phyloP scores from a whole-genome alignment of 1,140 invertebrate genomes.

The Drosophila sturtevanti region DNA sequence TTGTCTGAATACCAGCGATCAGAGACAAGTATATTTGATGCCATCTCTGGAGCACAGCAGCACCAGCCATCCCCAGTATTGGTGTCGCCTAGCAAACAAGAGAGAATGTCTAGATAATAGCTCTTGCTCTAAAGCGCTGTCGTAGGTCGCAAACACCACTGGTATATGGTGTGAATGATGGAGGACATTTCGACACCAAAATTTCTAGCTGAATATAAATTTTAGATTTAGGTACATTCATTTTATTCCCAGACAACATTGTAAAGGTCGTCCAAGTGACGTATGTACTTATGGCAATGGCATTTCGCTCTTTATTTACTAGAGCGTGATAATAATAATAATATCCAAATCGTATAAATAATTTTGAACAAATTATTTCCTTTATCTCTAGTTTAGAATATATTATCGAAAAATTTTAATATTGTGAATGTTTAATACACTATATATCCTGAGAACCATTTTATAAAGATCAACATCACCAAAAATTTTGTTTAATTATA shows the following conservation, averaged over 20 bases:
- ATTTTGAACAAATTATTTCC: slow-evolving; percentile 48
- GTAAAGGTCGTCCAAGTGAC: slow-evolving; percentile 8
- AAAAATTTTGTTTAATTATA: no score
- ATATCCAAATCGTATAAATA: slow-evolving; percentile 17
- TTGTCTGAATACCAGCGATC: slow-evolving; percentile 86
- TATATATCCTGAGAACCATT: background rate
- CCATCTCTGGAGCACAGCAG: slow-evolving; percentile 53
- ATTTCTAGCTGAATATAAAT: background rate
- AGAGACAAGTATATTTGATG: slow-evolving; percentile 83
- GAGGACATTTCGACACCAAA: background rate
- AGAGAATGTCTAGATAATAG: slow-evolving; percentile 54
- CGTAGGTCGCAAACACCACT: background rate
- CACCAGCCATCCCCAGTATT: slow-evolving; percentile 55
- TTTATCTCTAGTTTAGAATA: slow-evolving; percentile 23
- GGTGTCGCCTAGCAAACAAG: slow-evolving; percentile 66
- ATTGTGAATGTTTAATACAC: slow-evolving; percentile 17
- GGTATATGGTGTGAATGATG: background rate
- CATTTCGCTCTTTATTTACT: background rate
- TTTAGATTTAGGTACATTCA: background rate
- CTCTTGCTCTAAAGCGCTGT: background rate
- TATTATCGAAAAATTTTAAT: slow-evolving; percentile 48
- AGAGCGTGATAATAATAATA: background rate
- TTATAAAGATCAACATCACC: no score
- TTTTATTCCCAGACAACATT: slow-evolving; percentile 25
- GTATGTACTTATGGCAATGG: slow-evolving; percentile 24